These are phyloP conservation scores for Corythornis leucogaster DNA, from an alignment of 2,797 vertebrate species.

Conservation along the genomic window DNA sequence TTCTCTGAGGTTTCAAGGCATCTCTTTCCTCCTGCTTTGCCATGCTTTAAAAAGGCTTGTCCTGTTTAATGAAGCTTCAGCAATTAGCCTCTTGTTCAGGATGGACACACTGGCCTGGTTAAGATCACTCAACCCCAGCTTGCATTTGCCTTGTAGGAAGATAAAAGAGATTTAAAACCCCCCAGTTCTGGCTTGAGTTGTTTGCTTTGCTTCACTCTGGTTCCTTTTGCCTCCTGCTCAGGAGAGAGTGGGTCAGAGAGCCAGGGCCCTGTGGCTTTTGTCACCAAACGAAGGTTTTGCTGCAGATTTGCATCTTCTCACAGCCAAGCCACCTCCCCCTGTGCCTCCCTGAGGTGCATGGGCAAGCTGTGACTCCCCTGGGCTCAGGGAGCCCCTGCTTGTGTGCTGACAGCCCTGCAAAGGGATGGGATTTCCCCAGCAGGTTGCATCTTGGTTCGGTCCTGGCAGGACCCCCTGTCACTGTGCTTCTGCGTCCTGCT, in stretches of 20 bases:
- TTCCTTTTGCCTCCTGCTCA: background rate
- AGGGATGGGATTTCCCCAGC: background rate
- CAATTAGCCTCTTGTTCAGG: background rate
- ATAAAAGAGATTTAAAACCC: background rate
- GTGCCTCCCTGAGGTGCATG: rapidly evolving
- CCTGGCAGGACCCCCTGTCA: background rate
- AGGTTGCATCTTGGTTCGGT: rapidly evolving
- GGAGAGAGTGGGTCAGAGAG: background rate
- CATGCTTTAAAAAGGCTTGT: background rate
- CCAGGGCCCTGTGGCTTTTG: background rate
- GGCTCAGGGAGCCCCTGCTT: rapidly evolving
- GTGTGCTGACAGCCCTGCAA: background rate
- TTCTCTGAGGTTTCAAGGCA: background rate
- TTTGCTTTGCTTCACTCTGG: background rate
- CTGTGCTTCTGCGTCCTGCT: rapidly evolving
- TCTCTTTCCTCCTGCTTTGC: background rate
- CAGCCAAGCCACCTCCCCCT: background rate
- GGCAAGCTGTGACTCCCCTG: background rate
- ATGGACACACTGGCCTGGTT: background rate
- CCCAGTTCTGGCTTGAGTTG: background rate
- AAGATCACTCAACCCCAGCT: background rate
- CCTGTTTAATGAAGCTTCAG: background rate
- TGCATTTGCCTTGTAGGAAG: background rate
- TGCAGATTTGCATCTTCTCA: background rate
- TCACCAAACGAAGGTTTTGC: background rate